Percentiles rank a stretch among this genome's conserved stretches.
Evolutionary conservation across 2,888 invertebrate species (phyloP).

Genomic region (Mesochorus sp.): DNA sequence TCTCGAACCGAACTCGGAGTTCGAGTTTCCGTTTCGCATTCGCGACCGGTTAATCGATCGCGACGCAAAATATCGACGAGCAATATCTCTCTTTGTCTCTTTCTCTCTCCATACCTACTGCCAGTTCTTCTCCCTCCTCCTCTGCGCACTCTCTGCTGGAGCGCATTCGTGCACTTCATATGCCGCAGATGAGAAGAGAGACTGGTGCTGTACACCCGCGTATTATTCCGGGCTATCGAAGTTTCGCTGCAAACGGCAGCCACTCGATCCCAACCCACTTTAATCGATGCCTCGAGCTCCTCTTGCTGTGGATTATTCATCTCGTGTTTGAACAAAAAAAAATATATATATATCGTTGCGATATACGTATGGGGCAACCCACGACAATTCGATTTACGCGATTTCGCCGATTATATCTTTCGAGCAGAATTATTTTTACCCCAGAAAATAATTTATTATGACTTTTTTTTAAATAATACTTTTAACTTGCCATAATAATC

Average conservation of each 20-base stretch:
- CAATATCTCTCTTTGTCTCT: neutral
- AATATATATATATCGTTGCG: too few relatives aligned
- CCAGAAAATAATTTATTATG: too few relatives aligned
- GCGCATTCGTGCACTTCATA: slow-evolving; percentile 58
- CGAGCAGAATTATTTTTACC: too few relatives aligned
- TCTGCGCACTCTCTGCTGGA: slow-evolving; percentile 15
- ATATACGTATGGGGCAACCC: slow-evolving; percentile 6
- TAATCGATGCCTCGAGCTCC: slow-evolving; percentile 43
- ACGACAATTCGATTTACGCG: neutral
- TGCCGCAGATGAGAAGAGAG: slow-evolving; percentile 25
- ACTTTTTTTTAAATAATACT: neutral
- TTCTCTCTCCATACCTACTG: slow-evolving; percentile 21
- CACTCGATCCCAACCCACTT: slow-evolving; percentile 68
- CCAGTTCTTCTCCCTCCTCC: slow-evolving; percentile 20
- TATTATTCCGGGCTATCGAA: slow-evolving; percentile 54
- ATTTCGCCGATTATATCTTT: neutral
- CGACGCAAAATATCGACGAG: slow-evolving; percentile 72
- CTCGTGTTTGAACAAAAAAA: slow-evolving; percentile 27
- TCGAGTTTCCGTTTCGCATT: slow-evolving; percentile 49
- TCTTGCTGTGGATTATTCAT: slow-evolving; percentile 47
- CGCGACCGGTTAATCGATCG: slow-evolving; percentile 67
- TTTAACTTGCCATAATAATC: neutral
- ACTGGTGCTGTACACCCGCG: slow-evolving; percentile 27
- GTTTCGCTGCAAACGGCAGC: slow-evolving; percentile 70
- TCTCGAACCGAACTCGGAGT: slow-evolving; percentile 7